These are phyloP conservation scores for Drosophila saltans DNA, from an alignment of 1,140 invertebrate species.

Conservation along the genomic window DNA sequence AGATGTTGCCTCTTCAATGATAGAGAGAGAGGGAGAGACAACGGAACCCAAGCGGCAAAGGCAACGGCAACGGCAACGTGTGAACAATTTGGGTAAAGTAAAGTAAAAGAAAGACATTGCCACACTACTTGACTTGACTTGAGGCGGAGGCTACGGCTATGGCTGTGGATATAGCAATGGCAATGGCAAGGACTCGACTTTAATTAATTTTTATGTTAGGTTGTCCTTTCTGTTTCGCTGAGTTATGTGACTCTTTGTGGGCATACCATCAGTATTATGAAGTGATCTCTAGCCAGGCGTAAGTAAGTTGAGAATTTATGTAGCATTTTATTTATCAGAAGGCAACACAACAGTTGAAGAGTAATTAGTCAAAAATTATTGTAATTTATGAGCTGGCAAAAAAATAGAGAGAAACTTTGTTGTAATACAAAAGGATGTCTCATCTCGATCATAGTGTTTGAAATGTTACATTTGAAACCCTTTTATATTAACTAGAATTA, in stretches of 20 bases:
- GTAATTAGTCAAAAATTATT: slow-evolving; percentile 69
- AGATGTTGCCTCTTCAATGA: slow-evolving; percentile 45
- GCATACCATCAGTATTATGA: slow-evolving; percentile 44
- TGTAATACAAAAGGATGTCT: too few species aligned
- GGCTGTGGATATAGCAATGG: neutral
- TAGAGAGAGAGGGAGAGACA: neutral
- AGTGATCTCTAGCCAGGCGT: slow-evolving; percentile 47
- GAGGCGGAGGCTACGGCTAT: neutral
- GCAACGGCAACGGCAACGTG: slow-evolving; percentile 54
- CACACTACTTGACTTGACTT: slow-evolving; percentile 52
- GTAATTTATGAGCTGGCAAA: slow-evolving; percentile 42
- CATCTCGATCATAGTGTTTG: too few species aligned
- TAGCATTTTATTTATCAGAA: slow-evolving; percentile 14
- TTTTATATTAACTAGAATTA: too few species aligned
- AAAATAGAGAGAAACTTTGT: too few species aligned
- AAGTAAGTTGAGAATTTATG: slow-evolving; percentile 73
- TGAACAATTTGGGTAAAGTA: slow-evolving; percentile 60
- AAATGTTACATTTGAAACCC: too few species aligned
- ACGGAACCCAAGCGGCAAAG: neutral
- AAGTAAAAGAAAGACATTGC: slow-evolving; percentile 65
- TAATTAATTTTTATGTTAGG: slow-evolving; percentile 76
- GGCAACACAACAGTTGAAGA: slow-evolving; percentile 16
- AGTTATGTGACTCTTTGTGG: slow-evolving; percentile 74
- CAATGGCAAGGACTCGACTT: slow-evolving; percentile 35
- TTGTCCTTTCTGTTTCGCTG: slow-evolving; percentile 44